phyloP scores from a whole-genome alignment of 2,888 invertebrate genomes.

The Heliconius ethilla region DNA sequence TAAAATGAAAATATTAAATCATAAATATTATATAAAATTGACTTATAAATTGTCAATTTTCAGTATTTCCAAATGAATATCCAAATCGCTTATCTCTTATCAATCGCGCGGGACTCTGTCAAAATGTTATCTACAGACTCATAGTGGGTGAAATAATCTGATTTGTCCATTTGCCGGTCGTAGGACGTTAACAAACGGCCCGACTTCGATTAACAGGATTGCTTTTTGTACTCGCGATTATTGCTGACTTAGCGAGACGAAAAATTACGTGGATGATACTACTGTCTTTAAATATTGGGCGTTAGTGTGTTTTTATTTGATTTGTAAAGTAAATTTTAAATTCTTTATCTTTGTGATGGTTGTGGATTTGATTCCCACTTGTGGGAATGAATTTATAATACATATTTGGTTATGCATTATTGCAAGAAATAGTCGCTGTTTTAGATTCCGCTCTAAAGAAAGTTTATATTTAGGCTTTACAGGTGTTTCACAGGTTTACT shows the following conservation, averaged over 20 bases:
- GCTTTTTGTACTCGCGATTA: slow-evolving; percentile 69
- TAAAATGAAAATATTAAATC: too few species aligned
- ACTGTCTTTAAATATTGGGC: slow-evolving; percentile 42
- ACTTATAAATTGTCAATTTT: neutral
- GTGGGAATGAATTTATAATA: too few species aligned
- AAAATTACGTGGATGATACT: slow-evolving; percentile 40
- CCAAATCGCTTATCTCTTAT: slow-evolving; percentile 17
- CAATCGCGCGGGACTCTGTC: slow-evolving; percentile 20
- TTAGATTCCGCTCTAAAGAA: too few species aligned
- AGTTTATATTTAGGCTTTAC: too few species aligned
- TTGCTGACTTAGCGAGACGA: slow-evolving; percentile 52
- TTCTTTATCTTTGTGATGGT: neutral
- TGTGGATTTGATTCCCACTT: too few species aligned
- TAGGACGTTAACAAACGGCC: slow-evolving; percentile 69
- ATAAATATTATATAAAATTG: too few species aligned
- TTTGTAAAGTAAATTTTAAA: neutral
- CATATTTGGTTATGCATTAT: too few species aligned
- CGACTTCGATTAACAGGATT: slow-evolving; percentile 76
- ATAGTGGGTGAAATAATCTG: slow-evolving; percentile 81
- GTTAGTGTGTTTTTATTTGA: slow-evolving; percentile 43
- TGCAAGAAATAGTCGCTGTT: too few species aligned
- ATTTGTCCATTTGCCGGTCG: slow-evolving; percentile 80
- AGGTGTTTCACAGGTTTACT: too few species aligned
- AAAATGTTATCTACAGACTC: slow-evolving; percentile 74
- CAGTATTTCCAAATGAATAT: neutral